A percentile compares a stretch with the other conserved stretches of the same genome.
phyloP scores from a whole-genome alignment of 2,797 vertebrate species.

The Cheirogaleus major region DNA sequence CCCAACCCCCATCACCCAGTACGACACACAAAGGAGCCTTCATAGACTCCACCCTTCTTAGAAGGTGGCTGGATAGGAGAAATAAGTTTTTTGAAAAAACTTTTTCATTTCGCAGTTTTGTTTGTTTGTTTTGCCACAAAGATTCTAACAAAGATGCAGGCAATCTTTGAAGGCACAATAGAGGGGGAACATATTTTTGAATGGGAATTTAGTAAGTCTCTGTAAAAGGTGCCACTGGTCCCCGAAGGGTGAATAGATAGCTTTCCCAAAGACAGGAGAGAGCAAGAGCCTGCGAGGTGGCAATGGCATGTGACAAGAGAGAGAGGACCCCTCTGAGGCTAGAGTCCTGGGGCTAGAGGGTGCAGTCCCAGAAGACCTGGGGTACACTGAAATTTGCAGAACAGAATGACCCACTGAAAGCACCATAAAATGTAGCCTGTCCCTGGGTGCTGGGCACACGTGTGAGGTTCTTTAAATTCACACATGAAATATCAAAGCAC shows the following conservation, averaged over 20 bases:
- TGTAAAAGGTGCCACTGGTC: background rate
- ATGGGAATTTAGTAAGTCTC: background rate
- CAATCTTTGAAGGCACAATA: background rate
- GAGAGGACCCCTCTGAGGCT: background rate
- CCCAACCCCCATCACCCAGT: background rate
- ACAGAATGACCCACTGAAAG: background rate
- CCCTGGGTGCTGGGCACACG: slow-evolving; percentile 50
- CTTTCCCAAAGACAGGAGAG: slow-evolving; percentile 10
- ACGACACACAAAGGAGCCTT: background rate
- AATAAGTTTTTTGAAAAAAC: background rate
- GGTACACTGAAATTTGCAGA: background rate
- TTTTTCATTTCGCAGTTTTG: background rate
- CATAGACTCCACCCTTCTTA: background rate
- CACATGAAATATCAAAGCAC: slow-evolving; percentile 72
- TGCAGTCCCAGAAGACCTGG: background rate
- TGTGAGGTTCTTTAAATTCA: slow-evolving; percentile 73
- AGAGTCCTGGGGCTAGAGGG: background rate
- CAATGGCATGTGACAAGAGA: background rate
- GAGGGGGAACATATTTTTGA: background rate
- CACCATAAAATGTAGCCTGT: slow-evolving; percentile 7
- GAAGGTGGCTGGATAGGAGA: background rate
- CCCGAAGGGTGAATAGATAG: background rate
- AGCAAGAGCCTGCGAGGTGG: background rate
- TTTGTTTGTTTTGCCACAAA: background rate
- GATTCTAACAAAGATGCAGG: background rate